phyloP scores from a whole-genome alignment of 2,797 vertebrate species.

The Argya squamiceps region DNA sequence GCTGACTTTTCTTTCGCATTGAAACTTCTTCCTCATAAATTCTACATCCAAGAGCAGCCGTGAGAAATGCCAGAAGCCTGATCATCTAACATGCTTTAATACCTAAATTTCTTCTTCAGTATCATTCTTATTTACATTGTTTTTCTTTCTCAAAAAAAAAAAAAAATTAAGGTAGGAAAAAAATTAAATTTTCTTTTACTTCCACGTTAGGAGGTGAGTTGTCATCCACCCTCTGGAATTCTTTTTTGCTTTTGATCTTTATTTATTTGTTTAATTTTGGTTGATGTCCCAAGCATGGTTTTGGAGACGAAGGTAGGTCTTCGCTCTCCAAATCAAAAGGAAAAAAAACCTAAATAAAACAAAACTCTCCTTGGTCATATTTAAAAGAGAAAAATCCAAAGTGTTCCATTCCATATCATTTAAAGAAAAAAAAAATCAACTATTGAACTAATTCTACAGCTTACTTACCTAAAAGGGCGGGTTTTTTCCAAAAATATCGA shows the following conservation, averaged over 20 bases:
- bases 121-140: slow-evolving; percentile 69
- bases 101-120: slow-evolving; percentile 31
- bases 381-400: slow-evolving; percentile 11
- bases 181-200: slow-evolving; percentile 63
- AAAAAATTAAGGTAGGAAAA: slow-evolving; percentile 24
- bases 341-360: neutral
- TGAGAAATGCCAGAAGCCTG: slow-evolving; percentile 44
- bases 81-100: slow-evolving; percentile 35
- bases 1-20: slow-evolving; percentile 12
- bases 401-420: slow-evolving; percentile 66
- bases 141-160: slow-evolving; percentile 62
- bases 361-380: slow-evolving; percentile 21
- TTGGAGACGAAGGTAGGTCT: slow-evolving; percentile 61
- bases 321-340: slow-evolving; percentile 37
- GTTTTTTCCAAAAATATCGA: slow-evolving; percentile 60
- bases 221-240: slow-evolving; percentile 67
- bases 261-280: slow-evolving; percentile 61
- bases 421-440: neutral
- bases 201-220: slow-evolving; percentile 77
- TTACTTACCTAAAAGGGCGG: slow-evolving; percentile 40
- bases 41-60: slow-evolving; percentile 21
- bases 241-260: slow-evolving; percentile 63
- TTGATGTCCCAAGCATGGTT: slow-evolving; percentile 56
- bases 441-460: slow-evolving; percentile 30
- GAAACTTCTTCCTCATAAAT: slow-evolving; percentile 45